These are phyloP conservation scores for Cranoglanis bouderius DNA, from an alignment of 2,113 vertebrate species.

Conservation along the genomic window DNA sequence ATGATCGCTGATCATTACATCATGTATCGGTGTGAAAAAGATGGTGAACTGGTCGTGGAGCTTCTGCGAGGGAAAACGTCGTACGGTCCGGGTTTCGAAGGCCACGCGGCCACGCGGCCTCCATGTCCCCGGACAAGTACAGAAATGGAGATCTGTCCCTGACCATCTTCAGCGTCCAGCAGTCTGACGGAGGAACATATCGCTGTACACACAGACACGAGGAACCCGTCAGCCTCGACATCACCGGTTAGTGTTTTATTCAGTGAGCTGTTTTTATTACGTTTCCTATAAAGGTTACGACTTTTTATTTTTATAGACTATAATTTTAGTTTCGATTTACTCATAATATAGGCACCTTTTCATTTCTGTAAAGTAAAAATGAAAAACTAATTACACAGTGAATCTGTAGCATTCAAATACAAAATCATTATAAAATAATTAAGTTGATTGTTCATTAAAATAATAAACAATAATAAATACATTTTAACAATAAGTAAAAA, in stretches of 20 bases:
- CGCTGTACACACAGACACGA: neutral
- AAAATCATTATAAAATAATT: too few relatives aligned
- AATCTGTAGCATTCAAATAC: too few relatives aligned
- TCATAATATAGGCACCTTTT: too few relatives aligned
- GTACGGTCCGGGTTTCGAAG: neutral
- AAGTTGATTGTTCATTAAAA: too few relatives aligned
- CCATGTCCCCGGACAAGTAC: neutral
- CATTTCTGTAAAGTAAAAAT: too few relatives aligned
- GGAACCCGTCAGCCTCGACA: neutral
- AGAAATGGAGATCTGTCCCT: neutral
- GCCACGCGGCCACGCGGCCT: too few relatives aligned
- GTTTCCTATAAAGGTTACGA: too few relatives aligned
- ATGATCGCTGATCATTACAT: neutral
- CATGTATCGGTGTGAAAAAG: neutral
- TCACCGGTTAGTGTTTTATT: neutral
- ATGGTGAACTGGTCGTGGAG: neutral
- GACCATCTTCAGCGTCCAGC: neutral
- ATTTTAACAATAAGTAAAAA: too few relatives aligned
- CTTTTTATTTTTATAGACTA: too few relatives aligned
- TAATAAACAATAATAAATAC: too few relatives aligned
- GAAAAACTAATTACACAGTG: too few relatives aligned
- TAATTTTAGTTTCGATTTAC: too few relatives aligned
- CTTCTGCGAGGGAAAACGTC: neutral
- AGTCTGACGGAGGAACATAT: neutral
- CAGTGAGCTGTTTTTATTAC: neutral